Base-by-base conservation (phyloP, 2,797 vertebrate genomes). In the Melopsittacus undulatus region DNA sequence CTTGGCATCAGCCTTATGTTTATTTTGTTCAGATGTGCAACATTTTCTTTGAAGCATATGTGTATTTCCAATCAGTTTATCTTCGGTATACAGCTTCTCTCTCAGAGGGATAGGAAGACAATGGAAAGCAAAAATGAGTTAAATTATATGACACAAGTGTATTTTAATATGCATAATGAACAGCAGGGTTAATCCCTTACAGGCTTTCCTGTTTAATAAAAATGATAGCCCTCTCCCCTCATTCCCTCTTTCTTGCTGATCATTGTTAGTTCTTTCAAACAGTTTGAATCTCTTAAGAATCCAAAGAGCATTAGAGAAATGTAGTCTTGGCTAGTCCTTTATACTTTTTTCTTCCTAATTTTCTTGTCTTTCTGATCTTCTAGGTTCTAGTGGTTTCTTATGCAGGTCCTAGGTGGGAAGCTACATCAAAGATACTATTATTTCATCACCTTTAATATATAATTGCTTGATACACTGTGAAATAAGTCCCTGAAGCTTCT, bases 51-150 rank as follows among this genome's bases (percentile, higher is more conserved):
- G 57, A 24, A 89, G 54, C 63, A 93, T 95, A 93, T 96, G 76
- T 89, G 68, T 87, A 76, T 96, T 96, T 97, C 80, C 94, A 93
- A 97, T 96, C 90, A 89, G 59, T 90, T 97, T 96, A 63, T 94
- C 40, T 88, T 64, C 27, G 36, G 26, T 59, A 76, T 46, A 64
- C 66, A 93, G 22, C 38, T 84, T 43, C 48, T 91, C 14, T 88
- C 80, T 54, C 30, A 87, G 89, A 89, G 67, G 19, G 23, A 68
- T 21, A 68, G 43, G 27, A 83, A 56, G 17, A 80, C 19, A 89
- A 85, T 32, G 22, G 32, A 73, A 83, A 75, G 6, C 24, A 69
- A 80, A 83, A 69, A 80, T 84, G 14, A 78, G 30, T 54, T 74
- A 91, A 87, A 89, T 92, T 48, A 79, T 77, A 40, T 83, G 75